Base-by-base conservation (phyloP, 2,888 invertebrate species). In the Volucella inanis region DNA sequence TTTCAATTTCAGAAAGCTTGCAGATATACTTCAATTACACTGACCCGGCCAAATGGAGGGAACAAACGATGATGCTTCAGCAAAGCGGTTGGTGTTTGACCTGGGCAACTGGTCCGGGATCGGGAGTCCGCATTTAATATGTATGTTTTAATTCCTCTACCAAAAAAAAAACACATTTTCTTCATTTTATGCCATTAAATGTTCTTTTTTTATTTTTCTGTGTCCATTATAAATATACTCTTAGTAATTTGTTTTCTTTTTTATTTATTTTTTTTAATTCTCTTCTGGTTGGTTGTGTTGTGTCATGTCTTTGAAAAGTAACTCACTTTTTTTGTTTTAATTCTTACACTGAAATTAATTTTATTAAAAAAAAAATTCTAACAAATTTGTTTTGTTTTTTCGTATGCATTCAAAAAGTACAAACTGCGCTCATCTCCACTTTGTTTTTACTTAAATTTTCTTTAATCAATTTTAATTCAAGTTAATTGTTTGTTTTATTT, bases 161-260 rank as follows among this genome's bases (percentile, higher is more conserved):
- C 3, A 49, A 15, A 45, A 45, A 68, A 52, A 64, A 59, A 57
- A 45, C 14, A 70, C 14, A 38, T 15, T 6, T 39, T 1, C 64
- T 38, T 70, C 57, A 59, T 64, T 81, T 81, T 70, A 59, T 76
- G 59, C 76, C 76, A 81, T 71, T 71, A 70, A 70, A 77, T 77
- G 77, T 76, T 74, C 61, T 41, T 49, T 75, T 76, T 76, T 76
- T 81, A 62, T 82, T 76, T 77, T 70, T 77, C 61, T 76, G 82
- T 65, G 54, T 77, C 77, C 65, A 67, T 71, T 59, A 71, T 71
- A 77, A 77, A 82, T 77, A 82, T 76, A 67, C 77, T 77, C 81
- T 82, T 76, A 70, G 64, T 76, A 68, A 31, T 62, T 59, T 62
- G 6, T 59, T 54, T 68, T 59, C 14, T 59, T 15, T 31, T 14